Percentiles rank a stretch among this genome's conserved stretches.
phyloP scores from a whole-genome alignment of 1,140 invertebrate species.

The Bombus picipes region DNA sequence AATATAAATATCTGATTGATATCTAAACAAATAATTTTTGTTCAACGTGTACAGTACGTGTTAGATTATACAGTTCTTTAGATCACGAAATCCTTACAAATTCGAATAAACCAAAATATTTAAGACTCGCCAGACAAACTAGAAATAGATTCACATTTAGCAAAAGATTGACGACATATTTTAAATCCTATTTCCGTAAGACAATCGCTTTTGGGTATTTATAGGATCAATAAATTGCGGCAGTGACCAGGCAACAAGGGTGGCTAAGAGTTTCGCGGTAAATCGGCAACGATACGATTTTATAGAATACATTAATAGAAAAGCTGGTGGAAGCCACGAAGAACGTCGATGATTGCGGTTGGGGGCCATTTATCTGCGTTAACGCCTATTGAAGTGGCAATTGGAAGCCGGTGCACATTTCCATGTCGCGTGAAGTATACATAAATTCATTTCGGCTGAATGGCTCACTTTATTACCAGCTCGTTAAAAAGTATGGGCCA shows the following conservation, averaged over 20 bases:
- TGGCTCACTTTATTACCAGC: constrained; percentile 61
- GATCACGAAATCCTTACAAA: too few species aligned
- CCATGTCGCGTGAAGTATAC: constrained; percentile 53
- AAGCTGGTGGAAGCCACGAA: constrained; percentile 42
- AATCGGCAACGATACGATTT: constrained; percentile 11
- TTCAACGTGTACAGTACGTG: not conserved
- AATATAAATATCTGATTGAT: not conserved
- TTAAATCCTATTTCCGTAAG: too few species aligned
- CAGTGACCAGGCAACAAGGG: not conserved
- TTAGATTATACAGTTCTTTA: too few species aligned
- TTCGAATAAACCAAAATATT: too few species aligned
- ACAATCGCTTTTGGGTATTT: not conserved
- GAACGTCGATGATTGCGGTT: constrained; percentile 56
- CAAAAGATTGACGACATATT: too few species aligned
- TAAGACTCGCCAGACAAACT: too few species aligned
- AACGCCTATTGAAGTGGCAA: constrained; percentile 67
- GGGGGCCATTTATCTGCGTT: constrained; percentile 70
- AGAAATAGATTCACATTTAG: too few species aligned
- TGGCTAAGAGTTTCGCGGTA: not conserved
- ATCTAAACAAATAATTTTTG: not conserved
- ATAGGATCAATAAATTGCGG: constrained; percentile 1
- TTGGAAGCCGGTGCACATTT: constrained; percentile 58
- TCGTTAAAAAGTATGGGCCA: constrained; percentile 49
- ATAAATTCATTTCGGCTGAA: constrained; percentile 71
- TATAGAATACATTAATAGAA: constrained; percentile 40